Evolutionary conservation across 2,888 invertebrate genomes (phyloP).

Genomic region (Pachymerium ferrugineum): DNA sequence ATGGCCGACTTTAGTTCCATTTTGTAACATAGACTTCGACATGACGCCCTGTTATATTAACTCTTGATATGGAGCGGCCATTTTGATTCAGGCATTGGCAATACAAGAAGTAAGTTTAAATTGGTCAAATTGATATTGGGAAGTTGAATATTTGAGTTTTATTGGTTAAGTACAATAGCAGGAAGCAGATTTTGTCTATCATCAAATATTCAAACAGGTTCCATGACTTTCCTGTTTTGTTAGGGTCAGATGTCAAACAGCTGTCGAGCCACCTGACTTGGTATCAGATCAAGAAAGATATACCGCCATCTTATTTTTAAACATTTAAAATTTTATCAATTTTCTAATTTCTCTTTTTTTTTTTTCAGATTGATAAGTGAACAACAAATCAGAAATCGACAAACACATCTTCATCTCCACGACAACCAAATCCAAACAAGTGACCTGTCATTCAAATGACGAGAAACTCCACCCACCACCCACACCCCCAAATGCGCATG

Average conservation of each 20-base stretch:
- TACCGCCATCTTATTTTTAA: neutral
- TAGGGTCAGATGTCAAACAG: slow-evolving; percentile 3
- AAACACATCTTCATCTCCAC: neutral
- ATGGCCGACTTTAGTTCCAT: too few species aligned
- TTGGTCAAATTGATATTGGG: neutral
- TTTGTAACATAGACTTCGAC: too few species aligned
- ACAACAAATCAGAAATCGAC: neutral
- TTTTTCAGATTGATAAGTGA: neutral
- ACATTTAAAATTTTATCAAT: neutral
- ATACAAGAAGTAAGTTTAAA: too few species aligned
- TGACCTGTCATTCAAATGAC: neutral
- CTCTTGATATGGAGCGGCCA: too few species aligned
- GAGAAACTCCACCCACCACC: neutral
- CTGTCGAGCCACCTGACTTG: neutral
- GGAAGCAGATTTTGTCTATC: neutral
- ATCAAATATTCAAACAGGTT: slow-evolving; percentile 13
- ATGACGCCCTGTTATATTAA: neutral
- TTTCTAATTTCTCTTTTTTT: too few species aligned
- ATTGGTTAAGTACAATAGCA: slow-evolving; percentile 8
- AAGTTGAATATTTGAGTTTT: neutral
- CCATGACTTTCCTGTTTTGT: slow-evolving; percentile 1
- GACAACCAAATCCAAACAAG: neutral
- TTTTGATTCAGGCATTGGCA: too few species aligned
- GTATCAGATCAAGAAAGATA: neutral
- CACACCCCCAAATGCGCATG: neutral